Percentiles rank a stretch among this genome's conserved stretches.
phyloP scores from a whole-genome alignment of 2,888 invertebrate genomes.

The Epicampocera succincta region DNA sequence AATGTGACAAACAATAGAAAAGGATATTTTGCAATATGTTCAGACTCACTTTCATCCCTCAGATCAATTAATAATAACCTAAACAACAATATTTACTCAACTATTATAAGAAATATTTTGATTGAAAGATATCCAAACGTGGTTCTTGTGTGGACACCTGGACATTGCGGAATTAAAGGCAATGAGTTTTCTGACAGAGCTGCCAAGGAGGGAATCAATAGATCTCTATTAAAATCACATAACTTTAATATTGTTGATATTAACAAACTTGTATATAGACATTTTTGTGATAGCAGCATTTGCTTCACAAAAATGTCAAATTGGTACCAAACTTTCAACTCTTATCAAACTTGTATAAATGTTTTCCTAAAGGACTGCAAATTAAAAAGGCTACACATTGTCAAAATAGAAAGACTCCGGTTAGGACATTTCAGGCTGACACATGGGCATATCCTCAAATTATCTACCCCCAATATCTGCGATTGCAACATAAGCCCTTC shows the following conservation, averaged over 20 bases:
- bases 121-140: neutral
- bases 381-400: neutral
- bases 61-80: neutral
- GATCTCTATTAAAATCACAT: neutral
- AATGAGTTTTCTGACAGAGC: slow-evolving; percentile 9
- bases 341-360: neutral
- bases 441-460: neutral
- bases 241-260: neutral
- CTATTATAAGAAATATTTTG: neutral
- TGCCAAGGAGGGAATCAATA: neutral
- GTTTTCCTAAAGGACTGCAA: neutral
- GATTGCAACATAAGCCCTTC: neutral
- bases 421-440: neutral
- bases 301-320: neutral
- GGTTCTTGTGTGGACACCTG: slow-evolving; percentile 22
- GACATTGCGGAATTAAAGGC: neutral
- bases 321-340: neutral
- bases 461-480: neutral
- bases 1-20: neutral
- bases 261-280: neutral
- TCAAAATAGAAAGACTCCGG: slow-evolving; percentile 9
- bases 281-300: neutral
- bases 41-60: slow-evolving; percentile 5
- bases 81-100: slow-evolving; percentile 5
- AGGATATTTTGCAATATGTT: slow-evolving; percentile 2